phyloP scores from a whole-genome alignment of 2,888 invertebrate species.

The Neoaliturus tenellus region DNA sequence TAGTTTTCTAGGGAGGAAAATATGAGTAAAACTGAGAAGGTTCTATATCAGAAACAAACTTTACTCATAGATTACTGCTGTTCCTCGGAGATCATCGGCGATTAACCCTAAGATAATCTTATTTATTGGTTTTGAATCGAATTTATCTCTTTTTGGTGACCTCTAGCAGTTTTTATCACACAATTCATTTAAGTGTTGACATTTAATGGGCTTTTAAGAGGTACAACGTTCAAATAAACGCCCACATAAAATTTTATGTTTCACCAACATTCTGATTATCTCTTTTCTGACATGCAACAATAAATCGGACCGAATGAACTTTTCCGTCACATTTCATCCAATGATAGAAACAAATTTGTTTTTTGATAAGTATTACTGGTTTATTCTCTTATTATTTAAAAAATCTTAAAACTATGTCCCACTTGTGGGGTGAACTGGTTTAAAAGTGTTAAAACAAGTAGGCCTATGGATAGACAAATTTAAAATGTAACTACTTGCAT shows the following conservation, averaged over 20 bases:
- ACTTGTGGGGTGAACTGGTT: no score
- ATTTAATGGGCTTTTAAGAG: background rate
- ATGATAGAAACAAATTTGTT: no score
- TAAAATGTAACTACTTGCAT: no score
- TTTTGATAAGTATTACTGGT: no score
- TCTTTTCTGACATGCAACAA: background rate
- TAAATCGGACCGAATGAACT: no score
- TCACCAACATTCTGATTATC: background rate
- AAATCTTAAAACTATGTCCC: no score
- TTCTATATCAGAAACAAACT: background rate
- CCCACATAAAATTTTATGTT: background rate
- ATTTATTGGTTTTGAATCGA: background rate
- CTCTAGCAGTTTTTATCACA: background rate
- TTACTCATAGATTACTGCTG: background rate
- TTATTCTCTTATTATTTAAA: no score
- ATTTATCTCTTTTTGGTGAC: background rate
- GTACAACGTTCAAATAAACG: background rate
- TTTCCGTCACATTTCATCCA: no score
- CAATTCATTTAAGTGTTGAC: background rate
- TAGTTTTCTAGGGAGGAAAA: no score
- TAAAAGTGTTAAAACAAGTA: no score
- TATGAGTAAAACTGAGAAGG: background rate
- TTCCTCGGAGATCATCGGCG: background rate
- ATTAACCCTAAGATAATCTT: background rate
- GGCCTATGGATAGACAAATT: no score